These are phyloP conservation scores for Limnephilus marmoratus DNA, from an alignment of 2,888 invertebrate genomes.

Conservation along the genomic window DNA sequence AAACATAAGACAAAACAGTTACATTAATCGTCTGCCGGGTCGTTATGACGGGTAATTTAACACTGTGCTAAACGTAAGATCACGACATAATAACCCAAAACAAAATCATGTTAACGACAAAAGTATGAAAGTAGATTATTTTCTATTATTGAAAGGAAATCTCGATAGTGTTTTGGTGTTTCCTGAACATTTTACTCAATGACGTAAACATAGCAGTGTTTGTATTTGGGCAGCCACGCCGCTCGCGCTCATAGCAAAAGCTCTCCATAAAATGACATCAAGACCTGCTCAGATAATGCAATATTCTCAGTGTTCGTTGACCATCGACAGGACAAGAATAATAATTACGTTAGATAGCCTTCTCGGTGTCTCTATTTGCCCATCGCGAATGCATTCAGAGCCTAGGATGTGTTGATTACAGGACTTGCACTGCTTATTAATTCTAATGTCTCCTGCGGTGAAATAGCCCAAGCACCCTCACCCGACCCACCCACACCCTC, in stretches of 20 bases:
- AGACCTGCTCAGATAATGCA: neutral
- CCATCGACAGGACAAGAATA: neutral
- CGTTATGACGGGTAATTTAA: no score
- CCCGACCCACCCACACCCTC: neutral
- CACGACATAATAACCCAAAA: no score
- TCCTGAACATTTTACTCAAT: no score
- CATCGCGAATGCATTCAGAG: slow-evolving; percentile 43
- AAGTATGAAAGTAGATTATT: no score
- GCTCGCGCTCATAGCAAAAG: neutral
- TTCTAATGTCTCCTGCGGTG: slow-evolving; percentile 49
- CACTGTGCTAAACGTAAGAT: no score
- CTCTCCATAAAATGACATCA: neutral
- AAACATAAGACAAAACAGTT: no score
- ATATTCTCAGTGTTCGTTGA: neutral
- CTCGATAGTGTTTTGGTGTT: no score
- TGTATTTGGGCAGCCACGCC: no score
- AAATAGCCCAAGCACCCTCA: neutral
- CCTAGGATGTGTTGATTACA: slow-evolving; percentile 61
- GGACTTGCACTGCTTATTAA: slow-evolving; percentile 59
- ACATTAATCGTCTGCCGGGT: no score
- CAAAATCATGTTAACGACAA: no score
- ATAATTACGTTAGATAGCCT: neutral
- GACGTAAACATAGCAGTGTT: no score
- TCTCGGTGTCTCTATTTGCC: slow-evolving; percentile 40
- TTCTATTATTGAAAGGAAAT: no score